Evolutionary conservation across 2,113 vertebrate species (phyloP).

Genomic region (Crotalus viridis): DNA sequence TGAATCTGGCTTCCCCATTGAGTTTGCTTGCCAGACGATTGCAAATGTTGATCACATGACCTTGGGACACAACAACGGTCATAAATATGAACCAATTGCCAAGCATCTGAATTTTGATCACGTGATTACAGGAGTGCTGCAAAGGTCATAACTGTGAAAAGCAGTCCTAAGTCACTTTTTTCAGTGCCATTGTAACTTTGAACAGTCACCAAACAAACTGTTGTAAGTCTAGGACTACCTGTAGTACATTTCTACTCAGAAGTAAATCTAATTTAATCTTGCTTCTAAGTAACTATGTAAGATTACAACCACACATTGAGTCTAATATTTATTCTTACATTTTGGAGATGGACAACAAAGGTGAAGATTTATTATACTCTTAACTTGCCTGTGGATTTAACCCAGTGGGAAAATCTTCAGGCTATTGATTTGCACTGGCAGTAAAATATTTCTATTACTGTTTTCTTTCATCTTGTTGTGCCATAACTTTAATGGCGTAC

Average conservation of each 20-base stretch:
- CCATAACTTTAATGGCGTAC: conserved; percentile 19
- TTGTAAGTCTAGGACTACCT: no score
- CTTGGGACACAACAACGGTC: no score
- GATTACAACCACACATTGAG: not conserved
- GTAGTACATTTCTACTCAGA: not conserved
- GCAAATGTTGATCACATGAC: no score
- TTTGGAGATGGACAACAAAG: not conserved
- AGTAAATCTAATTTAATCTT: not conserved
- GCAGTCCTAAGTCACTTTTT: no score
- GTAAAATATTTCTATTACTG: conserved; percentile 27
- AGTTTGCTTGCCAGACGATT: no score
- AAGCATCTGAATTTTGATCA: no score
- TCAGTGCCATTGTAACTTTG: no score
- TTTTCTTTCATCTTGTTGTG: conserved; percentile 26
- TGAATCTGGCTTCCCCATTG: no score
- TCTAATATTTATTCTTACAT: not conserved
- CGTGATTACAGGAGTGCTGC: no score
- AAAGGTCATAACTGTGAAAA: no score
- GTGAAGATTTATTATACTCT: conserved; percentile 3
- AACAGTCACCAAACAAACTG: no score
- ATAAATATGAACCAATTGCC: no score
- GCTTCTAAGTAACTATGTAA: not conserved
- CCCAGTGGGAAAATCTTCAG: not conserved
- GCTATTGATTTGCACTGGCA: conserved; percentile 14
- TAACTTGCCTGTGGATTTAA: conserved; percentile 2